These are phyloP conservation scores for Nymphalis io DNA, from an alignment of 1,140 invertebrate species.

Conservation along the genomic window DNA sequence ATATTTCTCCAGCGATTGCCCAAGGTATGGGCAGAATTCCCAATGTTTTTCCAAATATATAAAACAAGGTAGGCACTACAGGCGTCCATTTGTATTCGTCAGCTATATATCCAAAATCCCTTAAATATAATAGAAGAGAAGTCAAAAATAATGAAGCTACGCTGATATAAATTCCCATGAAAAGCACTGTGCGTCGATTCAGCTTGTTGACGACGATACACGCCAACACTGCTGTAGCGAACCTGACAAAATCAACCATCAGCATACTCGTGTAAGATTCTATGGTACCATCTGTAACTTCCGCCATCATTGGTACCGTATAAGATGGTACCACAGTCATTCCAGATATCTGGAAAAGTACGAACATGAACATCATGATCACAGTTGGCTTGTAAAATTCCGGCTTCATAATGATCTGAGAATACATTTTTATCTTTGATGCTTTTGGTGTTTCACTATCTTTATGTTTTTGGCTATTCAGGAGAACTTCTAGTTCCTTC, in stretches of 20 bases:
- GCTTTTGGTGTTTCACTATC: constrained; percentile 29
- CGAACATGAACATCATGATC: constrained; percentile 76
- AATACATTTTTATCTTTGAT: constrained; percentile 48
- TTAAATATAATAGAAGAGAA: constrained; percentile 59
- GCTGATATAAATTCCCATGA: constrained; percentile 60
- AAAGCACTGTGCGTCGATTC: constrained; percentile 65
- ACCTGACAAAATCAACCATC: constrained; percentile 68
- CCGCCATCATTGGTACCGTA: constrained; percentile 67
- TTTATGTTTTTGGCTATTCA: constrained; percentile 59
- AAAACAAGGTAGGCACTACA: constrained; percentile 59
- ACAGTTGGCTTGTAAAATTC: constrained; percentile 73
- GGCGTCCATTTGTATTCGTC: constrained; percentile 68
- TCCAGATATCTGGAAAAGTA: constrained; percentile 70
- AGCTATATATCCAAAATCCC: constrained; percentile 59
- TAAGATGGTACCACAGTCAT: constrained; percentile 74
- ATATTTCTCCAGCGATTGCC: constrained; percentile 81
- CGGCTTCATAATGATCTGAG: constrained; percentile 51
- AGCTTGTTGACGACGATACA: constrained; percentile 67
- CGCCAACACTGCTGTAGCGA: constrained; percentile 61
- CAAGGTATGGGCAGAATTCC: constrained; percentile 82
- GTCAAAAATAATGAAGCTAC: constrained; percentile 54
- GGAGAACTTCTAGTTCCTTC: constrained; percentile 64
- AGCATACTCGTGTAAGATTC: constrained; percentile 64
- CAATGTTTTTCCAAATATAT: constrained; percentile 72
- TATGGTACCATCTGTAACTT: constrained; percentile 54